Percentiles rank a stretch among this genome's conserved stretches.
phyloP scores from a whole-genome alignment of 2,888 invertebrate species.

The Acleris literana region DNA sequence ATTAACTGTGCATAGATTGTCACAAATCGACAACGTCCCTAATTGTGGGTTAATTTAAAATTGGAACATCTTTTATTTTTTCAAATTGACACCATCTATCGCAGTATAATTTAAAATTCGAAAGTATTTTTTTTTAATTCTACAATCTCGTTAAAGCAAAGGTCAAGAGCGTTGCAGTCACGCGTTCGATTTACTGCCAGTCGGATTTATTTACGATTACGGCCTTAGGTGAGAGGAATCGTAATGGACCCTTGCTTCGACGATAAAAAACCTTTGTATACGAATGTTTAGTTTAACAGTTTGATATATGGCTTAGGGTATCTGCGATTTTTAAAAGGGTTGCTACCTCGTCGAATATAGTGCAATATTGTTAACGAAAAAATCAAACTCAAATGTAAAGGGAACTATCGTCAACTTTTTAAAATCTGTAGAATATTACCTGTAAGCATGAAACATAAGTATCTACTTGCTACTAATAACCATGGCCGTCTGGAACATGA shows the following conservation, averaged over 20 bases:
- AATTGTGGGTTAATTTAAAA: background rate
- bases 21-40: background rate
- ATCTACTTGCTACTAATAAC: too few species aligned
- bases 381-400: too few species aligned
- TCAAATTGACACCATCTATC: too few species aligned
- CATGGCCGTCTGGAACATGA: too few species aligned
- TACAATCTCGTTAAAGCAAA: constrained; percentile 16
- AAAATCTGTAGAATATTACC: too few species aligned
- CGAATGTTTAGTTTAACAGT: constrained; percentile 42
- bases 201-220: constrained; percentile 65
- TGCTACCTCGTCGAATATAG: background rate
- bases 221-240: constrained; percentile 54
- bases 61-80: background rate
- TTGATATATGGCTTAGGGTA: constrained; percentile 40
- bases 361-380: too few species aligned
- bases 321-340: constrained; percentile 14
- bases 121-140: too few species aligned
- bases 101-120: too few species aligned
- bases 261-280: constrained; percentile 35
- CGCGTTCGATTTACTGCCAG: constrained; percentile 57
- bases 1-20: too few species aligned
- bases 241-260: constrained; percentile 45
- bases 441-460: too few species aligned
- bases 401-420: too few species aligned
- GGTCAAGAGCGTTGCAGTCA: constrained; percentile 45